Evolutionary conservation across 2,888 invertebrate species (phyloP).

Genomic region (Rhagonycha fulva): DNA sequence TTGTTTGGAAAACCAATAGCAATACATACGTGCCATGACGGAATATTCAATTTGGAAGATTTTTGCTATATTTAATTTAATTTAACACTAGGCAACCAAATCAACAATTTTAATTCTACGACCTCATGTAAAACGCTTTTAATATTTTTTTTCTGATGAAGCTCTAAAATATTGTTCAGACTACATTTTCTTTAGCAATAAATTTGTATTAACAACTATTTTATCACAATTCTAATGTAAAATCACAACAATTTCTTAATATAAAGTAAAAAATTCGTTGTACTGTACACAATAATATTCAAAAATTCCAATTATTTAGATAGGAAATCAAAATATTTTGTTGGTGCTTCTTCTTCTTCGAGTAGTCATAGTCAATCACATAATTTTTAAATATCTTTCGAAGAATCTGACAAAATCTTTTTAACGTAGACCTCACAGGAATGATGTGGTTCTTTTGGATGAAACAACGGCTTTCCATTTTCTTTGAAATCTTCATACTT

Average conservation of each 20-base stretch:
- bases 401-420: slow-evolving; percentile 18
- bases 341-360: no score
- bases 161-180: no score
- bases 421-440: slow-evolving; percentile 47
- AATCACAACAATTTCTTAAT: neutral
- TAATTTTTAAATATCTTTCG: neutral
- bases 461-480: slow-evolving; percentile 66
- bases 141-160: no score
- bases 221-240: neutral
- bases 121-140: no score
- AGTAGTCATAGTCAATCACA: neutral
- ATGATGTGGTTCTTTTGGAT: slow-evolving; percentile 60
- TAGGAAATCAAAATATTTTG: neutral
- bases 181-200: neutral
- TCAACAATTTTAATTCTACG: no score
- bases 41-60: no score
- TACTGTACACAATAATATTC: neutral
- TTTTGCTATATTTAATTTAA: no score
- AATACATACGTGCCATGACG: no score
- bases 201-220: neutral
- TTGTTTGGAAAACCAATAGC: no score
- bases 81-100: no score
- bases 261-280: neutral
- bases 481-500: slow-evolving; percentile 68
- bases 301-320: neutral